Conservation (phyloP, 2,113 vertebrate genomes). For the Empidonax alnorum region DNA sequence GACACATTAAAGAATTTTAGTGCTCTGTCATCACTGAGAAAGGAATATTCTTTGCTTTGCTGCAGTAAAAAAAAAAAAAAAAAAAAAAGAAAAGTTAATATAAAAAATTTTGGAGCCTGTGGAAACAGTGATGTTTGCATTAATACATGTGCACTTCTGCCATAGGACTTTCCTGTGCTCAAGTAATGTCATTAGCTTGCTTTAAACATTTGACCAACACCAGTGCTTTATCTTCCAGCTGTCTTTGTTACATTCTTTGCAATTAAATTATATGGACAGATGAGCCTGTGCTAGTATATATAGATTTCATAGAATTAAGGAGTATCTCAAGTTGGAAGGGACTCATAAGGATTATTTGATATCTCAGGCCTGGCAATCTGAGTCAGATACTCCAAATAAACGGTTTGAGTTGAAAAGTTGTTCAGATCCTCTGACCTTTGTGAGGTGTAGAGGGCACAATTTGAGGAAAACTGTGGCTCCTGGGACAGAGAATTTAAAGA, state of each 20-base stretch:
- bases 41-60: neutral
- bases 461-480: neutral
- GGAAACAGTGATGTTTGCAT: neutral
- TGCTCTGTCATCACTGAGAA: neutral
- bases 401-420: neutral
- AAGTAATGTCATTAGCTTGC: neutral
- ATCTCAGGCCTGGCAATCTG: neutral
- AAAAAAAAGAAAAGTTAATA: neutral
- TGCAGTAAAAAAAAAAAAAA: neutral
- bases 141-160: neutral
- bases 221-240: neutral
- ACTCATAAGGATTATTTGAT: neutral
- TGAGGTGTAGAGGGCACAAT: neutral
- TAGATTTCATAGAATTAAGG: neutral
- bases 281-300: neutral
- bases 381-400: neutral
- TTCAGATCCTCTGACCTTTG: neutral
- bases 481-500: neutral
- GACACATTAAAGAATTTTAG: neutral
- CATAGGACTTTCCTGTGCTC: neutral
- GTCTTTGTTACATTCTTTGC: neutral
- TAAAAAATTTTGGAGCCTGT: neutral
- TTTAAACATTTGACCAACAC: neutral
- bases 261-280: neutral
- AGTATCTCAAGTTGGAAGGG: neutral